These are phyloP conservation scores for Phorcus lineatus DNA, from an alignment of 2,888 invertebrate genomes.

Conservation along the genomic window DNA sequence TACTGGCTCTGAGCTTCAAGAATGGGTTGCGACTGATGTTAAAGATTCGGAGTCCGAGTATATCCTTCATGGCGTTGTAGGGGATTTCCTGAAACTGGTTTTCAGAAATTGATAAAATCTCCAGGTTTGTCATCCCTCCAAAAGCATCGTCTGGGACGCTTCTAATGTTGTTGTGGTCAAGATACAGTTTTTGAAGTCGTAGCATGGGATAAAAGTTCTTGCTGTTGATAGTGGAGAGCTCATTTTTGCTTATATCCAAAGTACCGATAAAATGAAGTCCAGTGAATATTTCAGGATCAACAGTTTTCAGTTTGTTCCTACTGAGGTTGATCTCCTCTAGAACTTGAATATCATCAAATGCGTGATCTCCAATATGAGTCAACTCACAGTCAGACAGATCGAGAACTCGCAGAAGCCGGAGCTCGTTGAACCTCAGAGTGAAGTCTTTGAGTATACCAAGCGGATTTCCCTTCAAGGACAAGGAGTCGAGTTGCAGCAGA, in stretches of 20 bases:
- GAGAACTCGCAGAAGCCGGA: background rate
- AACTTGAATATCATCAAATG: background rate
- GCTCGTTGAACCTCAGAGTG: background rate
- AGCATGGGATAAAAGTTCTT: slow-evolving; percentile 13
- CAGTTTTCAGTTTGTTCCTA: background rate
- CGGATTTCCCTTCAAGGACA: slow-evolving; percentile 33
- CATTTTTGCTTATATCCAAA: slow-evolving; percentile 20
- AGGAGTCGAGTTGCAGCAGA: slow-evolving; percentile 5
- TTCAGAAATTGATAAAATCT: slow-evolving; percentile 25
- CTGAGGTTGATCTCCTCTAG: slow-evolving; percentile 18
- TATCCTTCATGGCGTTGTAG: slow-evolving; percentile 16
- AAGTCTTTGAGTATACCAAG: slow-evolving; percentile 15
- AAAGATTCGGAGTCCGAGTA: slow-evolving; percentile 8
- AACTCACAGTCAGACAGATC: slow-evolving; percentile 21
- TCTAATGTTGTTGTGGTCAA: slow-evolving; percentile 25
- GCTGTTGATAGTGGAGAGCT: background rate
- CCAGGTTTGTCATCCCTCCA: slow-evolving; percentile 24
- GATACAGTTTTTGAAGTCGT: slow-evolving; percentile 11
- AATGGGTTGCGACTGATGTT: slow-evolving; percentile 33
- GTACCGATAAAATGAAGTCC: slow-evolving; percentile 6
- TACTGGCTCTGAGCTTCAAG: background rate
- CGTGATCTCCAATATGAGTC: background rate
- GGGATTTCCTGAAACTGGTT: slow-evolving; percentile 28
- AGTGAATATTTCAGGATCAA: slow-evolving; percentile 1
- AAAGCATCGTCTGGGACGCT: slow-evolving; percentile 11